Base-by-base conservation (phyloP, 2,888 invertebrate species). In the Sisyra terminalis region DNA sequence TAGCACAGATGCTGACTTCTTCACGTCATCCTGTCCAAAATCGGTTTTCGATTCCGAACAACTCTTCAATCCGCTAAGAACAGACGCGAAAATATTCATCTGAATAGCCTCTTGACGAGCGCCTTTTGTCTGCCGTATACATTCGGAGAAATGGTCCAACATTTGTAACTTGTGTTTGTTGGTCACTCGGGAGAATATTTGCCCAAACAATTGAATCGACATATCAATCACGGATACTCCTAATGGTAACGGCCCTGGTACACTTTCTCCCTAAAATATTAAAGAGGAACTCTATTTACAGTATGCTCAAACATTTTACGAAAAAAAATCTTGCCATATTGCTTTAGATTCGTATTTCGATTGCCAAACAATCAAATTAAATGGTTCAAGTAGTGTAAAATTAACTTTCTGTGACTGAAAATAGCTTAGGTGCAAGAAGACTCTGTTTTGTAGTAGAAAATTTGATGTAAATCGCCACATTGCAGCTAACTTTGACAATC, bases 121-220 rank as follows among this genome's bases (percentile, higher is more conserved):
- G 9, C 89, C 89, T 57, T 94, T 94, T 0, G 92, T 88, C 57
- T 90, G 87, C 52, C 81, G 80, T 51, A 96, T 88, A 58, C 93
- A 94, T 58, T 96, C 96, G 15, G 78, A 76, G 58, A 98, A 98
- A 58, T 98, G 97, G 50, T 94, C 90, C 41, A 98, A 66, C 84
- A 99, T 93, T 68, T 98, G 97, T 44, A 94, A 73, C 40, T 94
- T 78, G 63, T 98, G 97, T 57, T 97, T 98, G 55, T 87, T 85
- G 18, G 93, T 88, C 10, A 97, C 92, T 46, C 86, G 74, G 0
- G 93, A 87, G 61, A 97, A 98, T 47, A 97, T 85, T 52, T 83
- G 78, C 15, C 96, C 97, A 65, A 93, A 98, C 2, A 97, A 68
- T 11, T 78, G 68, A 0, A 97, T 90, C 1, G 97, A 88, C 54